Base-by-base conservation (phyloP, 2,797 vertebrate genomes). In the Potorous gilbertii region DNA sequence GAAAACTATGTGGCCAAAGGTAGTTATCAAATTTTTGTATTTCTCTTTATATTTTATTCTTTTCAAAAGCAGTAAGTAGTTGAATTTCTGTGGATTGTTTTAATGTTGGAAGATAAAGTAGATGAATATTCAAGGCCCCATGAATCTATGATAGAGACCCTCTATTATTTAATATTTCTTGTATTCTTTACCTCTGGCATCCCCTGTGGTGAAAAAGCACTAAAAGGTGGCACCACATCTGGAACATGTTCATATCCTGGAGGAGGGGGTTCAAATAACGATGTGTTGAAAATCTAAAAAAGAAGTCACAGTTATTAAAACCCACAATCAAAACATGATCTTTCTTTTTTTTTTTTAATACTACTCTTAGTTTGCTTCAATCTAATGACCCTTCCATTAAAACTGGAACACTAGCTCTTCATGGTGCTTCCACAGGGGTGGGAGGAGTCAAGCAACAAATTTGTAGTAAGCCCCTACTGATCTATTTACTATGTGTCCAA, bases 151-250 rank as follows among this genome's bases (percentile, higher is more conserved):
- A 46, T 4, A 46, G 21, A 9, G 40, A 11, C 40, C 8, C 21
- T 87, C 21, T 27, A 46, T 81, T 81, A 81, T 50, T 46, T 87
- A 46, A 46, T 11, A 50, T 50, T 28, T 87, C 24, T 87, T 87
- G 3, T 46, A 24, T 0, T 28, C 16, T 93, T 99, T 98, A 99
- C 99, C 99, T 99, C 99, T 0, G 99, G 99, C 66, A 98, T 97
- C 95, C 99, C 99, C 98, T 99, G 98, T 8, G 99, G 98, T 96
- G 99, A 99, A 98, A 99, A 99, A 0, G 99, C 99, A 94, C 97
- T 99, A 96, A 99, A 99, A 3, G 99, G 99, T 92, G 99, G 99
- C 0, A 99, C 99, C 54, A 99, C 98, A 95, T 98, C 97, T 34
- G 94, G 93, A 87, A 99, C 59, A 55, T 98, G 90, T 97, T 99